phyloP scores from a whole-genome alignment of 1,140 invertebrate genomes.

The Probaryconus sp. region DNA sequence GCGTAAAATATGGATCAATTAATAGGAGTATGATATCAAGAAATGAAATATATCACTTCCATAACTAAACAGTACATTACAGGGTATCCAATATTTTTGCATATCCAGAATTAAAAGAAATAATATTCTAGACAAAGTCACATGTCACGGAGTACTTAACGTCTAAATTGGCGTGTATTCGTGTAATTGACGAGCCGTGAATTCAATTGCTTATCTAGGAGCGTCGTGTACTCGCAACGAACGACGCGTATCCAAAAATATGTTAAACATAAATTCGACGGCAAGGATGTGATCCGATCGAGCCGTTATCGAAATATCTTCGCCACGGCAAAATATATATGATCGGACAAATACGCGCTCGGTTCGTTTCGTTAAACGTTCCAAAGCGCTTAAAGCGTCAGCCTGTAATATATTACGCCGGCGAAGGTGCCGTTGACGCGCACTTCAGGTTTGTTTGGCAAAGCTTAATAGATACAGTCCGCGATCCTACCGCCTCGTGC shows the following conservation, averaged over 20 bases:
- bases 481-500: slow-evolving; percentile 38
- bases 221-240: slow-evolving; percentile 21
- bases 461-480: slow-evolving; percentile 63
- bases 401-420: slow-evolving; percentile 52
- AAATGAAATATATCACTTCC: too few relatives aligned
- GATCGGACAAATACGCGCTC: slow-evolving; percentile 17
- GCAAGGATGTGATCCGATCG: slow-evolving; percentile 10
- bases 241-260: slow-evolving; percentile 34
- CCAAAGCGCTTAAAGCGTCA: slow-evolving; percentile 47
- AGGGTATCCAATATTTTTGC: too few relatives aligned
- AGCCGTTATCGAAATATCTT: slow-evolving; percentile 29
- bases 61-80: too few relatives aligned
- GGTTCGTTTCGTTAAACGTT: slow-evolving; percentile 51
- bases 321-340: slow-evolving; percentile 6
- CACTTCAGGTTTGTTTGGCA: slow-evolving; percentile 62
- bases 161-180: slow-evolving; percentile 59
- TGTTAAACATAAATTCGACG: slow-evolving; percentile 54
- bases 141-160: slow-evolving; percentile 46
- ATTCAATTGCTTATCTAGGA: slow-evolving; percentile 57
- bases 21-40: too few relatives aligned
- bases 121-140: too few relatives aligned
- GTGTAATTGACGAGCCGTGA: slow-evolving; percentile 48
- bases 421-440: slow-evolving; percentile 60
- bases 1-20: too few relatives aligned
- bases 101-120: too few relatives aligned